phyloP scores from a whole-genome alignment of 1,140 invertebrate genomes.

The Panagrolaimus sp. region DNA sequence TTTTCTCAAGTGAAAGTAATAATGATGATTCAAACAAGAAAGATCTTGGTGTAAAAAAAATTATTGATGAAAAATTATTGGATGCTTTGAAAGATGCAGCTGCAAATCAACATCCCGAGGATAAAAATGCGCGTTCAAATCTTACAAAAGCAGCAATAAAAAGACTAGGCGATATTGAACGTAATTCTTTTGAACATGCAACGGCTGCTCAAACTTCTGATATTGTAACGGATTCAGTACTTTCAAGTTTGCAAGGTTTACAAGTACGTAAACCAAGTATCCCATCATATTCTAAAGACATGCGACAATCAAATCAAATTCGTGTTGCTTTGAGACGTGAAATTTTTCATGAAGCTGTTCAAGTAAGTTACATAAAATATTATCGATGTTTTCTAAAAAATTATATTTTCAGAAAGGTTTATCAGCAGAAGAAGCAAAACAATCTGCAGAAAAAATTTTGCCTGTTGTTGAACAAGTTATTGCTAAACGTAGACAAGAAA shows the following conservation, averaged over 20 bases:
- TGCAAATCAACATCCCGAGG: constrained; percentile 18
- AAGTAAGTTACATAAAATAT: neutral
- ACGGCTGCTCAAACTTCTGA: constrained; percentile 28
- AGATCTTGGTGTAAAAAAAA: constrained; percentile 23
- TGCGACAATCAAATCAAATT: constrained; percentile 14
- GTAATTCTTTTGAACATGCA: constrained; percentile 27
- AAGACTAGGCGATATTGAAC: constrained; percentile 25
- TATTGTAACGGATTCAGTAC: constrained; percentile 22
- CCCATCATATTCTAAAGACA: constrained; percentile 22
- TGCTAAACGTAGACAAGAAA: constrained; percentile 20
- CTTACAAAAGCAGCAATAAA: constrained; percentile 22
- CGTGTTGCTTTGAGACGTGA: constrained; percentile 22
- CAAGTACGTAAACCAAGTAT: constrained; percentile 13
- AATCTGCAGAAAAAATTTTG: constrained; percentile 34
- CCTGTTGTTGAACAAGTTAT: constrained; percentile 30
- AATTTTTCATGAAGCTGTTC: constrained; percentile 35
- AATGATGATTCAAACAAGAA: neutral
- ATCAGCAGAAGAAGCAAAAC: constrained; percentile 25
- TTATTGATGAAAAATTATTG: constrained; percentile 30
- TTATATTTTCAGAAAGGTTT: constrained; percentile 18
- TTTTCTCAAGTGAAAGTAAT: neutral
- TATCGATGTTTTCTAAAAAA: too few relatives aligned
- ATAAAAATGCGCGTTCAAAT: constrained; percentile 20
- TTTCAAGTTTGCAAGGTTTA: constrained; percentile 22
- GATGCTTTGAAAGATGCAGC: constrained; percentile 29